Evolutionary conservation across 2,888 invertebrate genomes (phyloP).

Genomic region (Hypomecis atomaria): DNA sequence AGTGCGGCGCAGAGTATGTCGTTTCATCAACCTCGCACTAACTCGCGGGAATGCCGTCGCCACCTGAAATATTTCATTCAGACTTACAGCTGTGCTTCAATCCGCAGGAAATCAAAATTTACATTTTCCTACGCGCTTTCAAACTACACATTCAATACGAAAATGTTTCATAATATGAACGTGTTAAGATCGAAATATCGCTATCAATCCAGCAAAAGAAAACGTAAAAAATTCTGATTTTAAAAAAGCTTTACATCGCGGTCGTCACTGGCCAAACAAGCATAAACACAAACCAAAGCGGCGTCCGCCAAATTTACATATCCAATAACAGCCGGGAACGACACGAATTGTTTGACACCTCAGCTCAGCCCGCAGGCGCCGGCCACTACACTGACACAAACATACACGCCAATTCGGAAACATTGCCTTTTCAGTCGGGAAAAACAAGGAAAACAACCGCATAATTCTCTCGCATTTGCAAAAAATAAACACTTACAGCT

Average conservation of each 20-base stretch:
- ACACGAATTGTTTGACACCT: constrained; percentile 43
- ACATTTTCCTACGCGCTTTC: constrained; percentile 41
- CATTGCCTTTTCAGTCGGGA: constrained; percentile 32
- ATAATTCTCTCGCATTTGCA: constrained; percentile 33
- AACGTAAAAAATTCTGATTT: too few relatives aligned
- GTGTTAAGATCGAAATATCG: not conserved
- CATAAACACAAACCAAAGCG: constrained; percentile 34
- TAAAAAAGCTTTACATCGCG: constrained; percentile 8
- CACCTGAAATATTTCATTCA: constrained; percentile 80
- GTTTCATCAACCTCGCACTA: constrained; percentile 76
- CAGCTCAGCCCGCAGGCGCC: constrained; percentile 32
- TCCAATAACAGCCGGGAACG: constrained; percentile 40
- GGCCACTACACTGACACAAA: constrained; percentile 39
- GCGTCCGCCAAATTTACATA: constrained; percentile 34
- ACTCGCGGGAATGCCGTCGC: constrained; percentile 65
- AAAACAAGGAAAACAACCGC: constrained; percentile 33
- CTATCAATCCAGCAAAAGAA: too few relatives aligned
- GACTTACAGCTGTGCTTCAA: constrained; percentile 67
- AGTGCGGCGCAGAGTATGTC: constrained; percentile 67
- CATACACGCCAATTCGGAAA: constrained; percentile 40
- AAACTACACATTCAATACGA: constrained; percentile 4
- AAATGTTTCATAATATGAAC: not conserved
- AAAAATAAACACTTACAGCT: constrained; percentile 33
- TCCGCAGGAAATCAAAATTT: constrained; percentile 72
- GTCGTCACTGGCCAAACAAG: constrained; percentile 22